Evolutionary conservation across 2,888 invertebrate species (phyloP).

Genomic region (Sinodicranocentrus sp.): DNA sequence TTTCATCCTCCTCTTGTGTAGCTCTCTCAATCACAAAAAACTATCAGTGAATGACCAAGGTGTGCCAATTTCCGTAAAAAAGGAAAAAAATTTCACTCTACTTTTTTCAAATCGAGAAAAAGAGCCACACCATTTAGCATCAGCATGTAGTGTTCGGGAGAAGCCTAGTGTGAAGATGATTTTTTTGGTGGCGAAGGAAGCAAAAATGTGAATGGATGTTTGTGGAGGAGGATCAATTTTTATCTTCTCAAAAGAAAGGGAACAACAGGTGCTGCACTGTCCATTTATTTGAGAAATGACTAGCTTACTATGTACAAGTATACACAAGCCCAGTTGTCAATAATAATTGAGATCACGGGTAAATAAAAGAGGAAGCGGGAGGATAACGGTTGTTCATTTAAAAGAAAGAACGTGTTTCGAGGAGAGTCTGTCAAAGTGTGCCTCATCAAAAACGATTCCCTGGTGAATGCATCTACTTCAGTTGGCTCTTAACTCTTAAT

Average conservation of each 20-base stretch:
- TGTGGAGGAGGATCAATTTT: no score
- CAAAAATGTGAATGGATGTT: no score
- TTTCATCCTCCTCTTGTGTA: constrained; percentile 12
- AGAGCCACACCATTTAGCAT: constrained; percentile 19
- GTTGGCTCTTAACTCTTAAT: no score
- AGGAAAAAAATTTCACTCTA: constrained; percentile 39
- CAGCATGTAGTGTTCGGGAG: no score
- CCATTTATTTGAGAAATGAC: constrained; percentile 7
- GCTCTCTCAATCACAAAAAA: constrained; percentile 3
- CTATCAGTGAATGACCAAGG: constrained; percentile 12
- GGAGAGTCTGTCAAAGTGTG: no score
- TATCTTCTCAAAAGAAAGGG: no score
- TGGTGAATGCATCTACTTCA: no score
- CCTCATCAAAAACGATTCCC: no score
- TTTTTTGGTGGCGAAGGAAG: no score
- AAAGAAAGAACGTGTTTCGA: no score
- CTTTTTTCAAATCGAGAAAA: constrained; percentile 31
- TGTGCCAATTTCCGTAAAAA: constrained; percentile 35
- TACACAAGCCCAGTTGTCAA: constrained; percentile 44
- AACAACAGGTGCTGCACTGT: not conserved
- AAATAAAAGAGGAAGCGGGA: constrained; percentile 43
- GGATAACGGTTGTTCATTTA: constrained; percentile 5
- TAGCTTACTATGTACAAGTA: not conserved
- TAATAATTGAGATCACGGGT: constrained; percentile 36
- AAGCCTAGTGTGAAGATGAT: no score